These are phyloP conservation scores for Globicephala melas DNA, from an alignment of 2,113 vertebrate genomes.

Conservation along the genomic window DNA sequence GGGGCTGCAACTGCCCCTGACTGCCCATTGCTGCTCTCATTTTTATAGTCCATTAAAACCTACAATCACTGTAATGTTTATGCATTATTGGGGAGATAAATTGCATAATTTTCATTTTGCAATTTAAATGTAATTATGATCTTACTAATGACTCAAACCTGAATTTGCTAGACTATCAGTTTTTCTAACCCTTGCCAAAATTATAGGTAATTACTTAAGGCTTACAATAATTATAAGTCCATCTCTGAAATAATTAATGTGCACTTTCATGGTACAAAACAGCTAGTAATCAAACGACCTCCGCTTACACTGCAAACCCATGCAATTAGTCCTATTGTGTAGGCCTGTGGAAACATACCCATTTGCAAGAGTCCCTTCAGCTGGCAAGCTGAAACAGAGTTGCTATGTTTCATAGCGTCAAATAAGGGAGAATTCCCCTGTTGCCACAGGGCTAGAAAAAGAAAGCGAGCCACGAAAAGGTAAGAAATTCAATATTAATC, in stretches of 20 bases:
- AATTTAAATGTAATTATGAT: constrained; percentile 89
- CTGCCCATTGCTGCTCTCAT: background rate
- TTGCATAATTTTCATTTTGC: constrained; percentile 86
- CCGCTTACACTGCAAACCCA: constrained; percentile 76
- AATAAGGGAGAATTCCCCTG: constrained; percentile 60
- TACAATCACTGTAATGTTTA: constrained; percentile 85
- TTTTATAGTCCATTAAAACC: constrained; percentile 85
- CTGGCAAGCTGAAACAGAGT: constrained; percentile 67
- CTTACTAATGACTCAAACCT: constrained; percentile 86
- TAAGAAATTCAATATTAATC: constrained; percentile 22
- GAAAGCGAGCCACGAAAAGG: background rate
- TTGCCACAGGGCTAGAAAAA: background rate
- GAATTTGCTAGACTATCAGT: constrained; percentile 84
- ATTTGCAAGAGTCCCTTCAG: constrained; percentile 77
- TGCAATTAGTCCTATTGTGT: constrained; percentile 84
- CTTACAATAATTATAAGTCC: constrained; percentile 86
- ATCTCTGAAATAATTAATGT: constrained; percentile 86
- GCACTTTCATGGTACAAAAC: constrained; percentile 81
- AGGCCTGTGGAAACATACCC: constrained; percentile 78
- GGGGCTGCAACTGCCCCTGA: too few relatives aligned
- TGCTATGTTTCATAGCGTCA: constrained; percentile 65
- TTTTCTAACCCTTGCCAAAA: constrained; percentile 85
- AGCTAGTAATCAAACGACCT: constrained; percentile 84
- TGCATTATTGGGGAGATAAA: constrained; percentile 86
- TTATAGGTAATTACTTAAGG: constrained; percentile 85